phyloP scores from a whole-genome alignment of 2,797 vertebrate species.

The Syngnathus acus region DNA sequence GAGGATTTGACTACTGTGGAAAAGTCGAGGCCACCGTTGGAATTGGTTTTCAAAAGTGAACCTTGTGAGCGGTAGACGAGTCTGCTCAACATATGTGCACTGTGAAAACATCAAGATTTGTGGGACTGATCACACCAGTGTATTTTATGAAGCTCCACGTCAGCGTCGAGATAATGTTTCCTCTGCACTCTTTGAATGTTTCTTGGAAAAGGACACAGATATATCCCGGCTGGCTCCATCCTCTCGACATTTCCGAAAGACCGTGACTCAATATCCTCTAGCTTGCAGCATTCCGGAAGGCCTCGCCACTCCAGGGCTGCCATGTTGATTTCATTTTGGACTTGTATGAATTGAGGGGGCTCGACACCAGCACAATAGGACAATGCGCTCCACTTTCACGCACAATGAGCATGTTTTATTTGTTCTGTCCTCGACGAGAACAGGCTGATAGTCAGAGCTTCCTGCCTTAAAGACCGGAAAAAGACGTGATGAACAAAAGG shows the following conservation, averaged over 20 bases:
- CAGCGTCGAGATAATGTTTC: not conserved
- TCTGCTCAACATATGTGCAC: too few relatives aligned
- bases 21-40: not conserved
- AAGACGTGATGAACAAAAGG: not conserved
- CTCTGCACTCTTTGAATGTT: constrained; percentile 10
- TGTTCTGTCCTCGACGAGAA: not conserved
- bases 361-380: not conserved
- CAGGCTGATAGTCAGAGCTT: not conserved
- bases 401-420: not conserved
- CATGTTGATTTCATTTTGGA: constrained; percentile 27
- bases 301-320: constrained; percentile 2
- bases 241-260: constrained; percentile 11
- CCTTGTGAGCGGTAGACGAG: too few relatives aligned
- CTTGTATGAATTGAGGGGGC: not conserved
- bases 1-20: not conserved
- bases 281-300: constrained; percentile 41
- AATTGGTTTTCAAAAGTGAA: too few relatives aligned
- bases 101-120: too few relatives aligned
- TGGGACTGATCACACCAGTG: not conserved
- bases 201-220: constrained; percentile 31
- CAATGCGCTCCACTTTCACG: not conserved
- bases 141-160: not conserved
- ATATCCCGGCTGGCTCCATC: constrained; percentile 27
- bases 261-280: constrained; percentile 69
- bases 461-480: not conserved